These are phyloP conservation scores for Anguilla anguilla DNA, from an alignment of 2,797 vertebrate species.

Conservation along the genomic window DNA sequence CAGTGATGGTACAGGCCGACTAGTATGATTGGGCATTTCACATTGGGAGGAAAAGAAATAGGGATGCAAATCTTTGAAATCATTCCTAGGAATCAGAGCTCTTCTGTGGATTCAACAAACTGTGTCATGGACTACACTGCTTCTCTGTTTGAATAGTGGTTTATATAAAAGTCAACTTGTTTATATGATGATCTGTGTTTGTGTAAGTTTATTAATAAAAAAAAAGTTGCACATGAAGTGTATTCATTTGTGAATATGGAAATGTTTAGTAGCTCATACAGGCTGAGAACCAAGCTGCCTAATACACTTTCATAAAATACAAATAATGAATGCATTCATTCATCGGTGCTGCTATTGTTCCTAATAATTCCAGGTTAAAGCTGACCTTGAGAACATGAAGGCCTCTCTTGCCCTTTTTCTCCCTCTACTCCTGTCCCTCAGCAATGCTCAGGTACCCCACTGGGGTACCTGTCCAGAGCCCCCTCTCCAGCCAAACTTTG, in stretches of 20 bases:
- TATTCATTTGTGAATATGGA: neutral
- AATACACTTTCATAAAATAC: neutral
- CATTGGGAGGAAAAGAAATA: neutral
- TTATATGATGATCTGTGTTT: too few relatives aligned
- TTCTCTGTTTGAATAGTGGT: too few relatives aligned
- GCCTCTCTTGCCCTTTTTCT: slow-evolving; percentile 47
- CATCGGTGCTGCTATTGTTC: neutral
- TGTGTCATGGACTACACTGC: neutral
- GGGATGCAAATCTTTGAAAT: neutral
- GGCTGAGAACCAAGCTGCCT: neutral
- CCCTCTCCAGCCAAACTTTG: slow-evolving; percentile 70
- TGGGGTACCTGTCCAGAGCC: slow-evolving; percentile 79
- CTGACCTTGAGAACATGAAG: slow-evolving; percentile 56
- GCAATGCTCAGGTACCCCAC: slow-evolving; percentile 71
- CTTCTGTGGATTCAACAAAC: neutral
- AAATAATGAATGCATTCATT: neutral
- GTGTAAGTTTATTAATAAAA: too few relatives aligned
- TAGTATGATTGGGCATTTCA: neutral
- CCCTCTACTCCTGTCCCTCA: slow-evolving; percentile 55
- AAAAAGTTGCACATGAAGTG: neutral
- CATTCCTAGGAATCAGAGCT: neutral
- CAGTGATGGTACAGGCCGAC: neutral
- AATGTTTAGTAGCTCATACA: neutral
- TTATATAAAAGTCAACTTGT: too few relatives aligned
- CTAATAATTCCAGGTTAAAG: slow-evolving; percentile 34